Evolutionary conservation across 1,140 invertebrate species (phyloP).

Genomic region (Solenopsis fugax): DNA sequence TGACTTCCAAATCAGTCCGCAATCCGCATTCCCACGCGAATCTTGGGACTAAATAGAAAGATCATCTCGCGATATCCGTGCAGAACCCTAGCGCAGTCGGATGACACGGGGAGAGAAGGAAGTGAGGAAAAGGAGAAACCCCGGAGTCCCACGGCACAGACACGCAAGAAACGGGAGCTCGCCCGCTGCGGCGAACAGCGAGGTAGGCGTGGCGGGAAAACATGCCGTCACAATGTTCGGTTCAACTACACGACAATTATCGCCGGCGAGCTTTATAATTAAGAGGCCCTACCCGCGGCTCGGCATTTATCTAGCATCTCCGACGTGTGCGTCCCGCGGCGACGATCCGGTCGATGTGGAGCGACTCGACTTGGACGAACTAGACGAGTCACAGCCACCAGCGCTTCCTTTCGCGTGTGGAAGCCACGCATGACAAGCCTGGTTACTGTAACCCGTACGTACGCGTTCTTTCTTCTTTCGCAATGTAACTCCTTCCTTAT

Average conservation of each 20-base stretch:
- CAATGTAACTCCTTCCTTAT: conserved; percentile 34
- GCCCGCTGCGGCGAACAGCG: conserved; percentile 78
- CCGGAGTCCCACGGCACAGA: conserved; percentile 75
- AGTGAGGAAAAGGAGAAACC: conserved; percentile 21
- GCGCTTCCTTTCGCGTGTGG: neutral
- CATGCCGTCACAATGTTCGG: conserved; percentile 83
- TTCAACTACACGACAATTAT: conserved; percentile 84
- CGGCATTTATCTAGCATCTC: conserved; percentile 69
- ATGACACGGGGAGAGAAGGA: conserved; percentile 39
- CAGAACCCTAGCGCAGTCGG: conserved; percentile 43
- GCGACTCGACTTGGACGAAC: conserved; percentile 7
- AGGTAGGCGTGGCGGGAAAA: conserved; percentile 81
- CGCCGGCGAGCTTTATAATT: conserved; percentile 83
- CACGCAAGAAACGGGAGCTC: conserved; percentile 73
- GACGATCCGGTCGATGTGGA: conserved; percentile 67
- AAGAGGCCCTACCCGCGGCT: conserved; percentile 71
- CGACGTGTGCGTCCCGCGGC: conserved; percentile 53
- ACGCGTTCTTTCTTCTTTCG: conserved; percentile 27
- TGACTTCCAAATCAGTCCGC: no score
- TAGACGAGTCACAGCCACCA: neutral
- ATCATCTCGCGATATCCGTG: conserved; percentile 31
- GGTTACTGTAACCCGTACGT: conserved; percentile 69
- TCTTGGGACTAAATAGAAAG: neutral
- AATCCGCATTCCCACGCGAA: conserved; percentile 35
- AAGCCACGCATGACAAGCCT: conserved; percentile 10